Percentiles rank a stretch among this genome's conserved stretches.
Conservation (phyloP, 2,113 vertebrate species). For the Sylvicapra grimmia region DNA sequence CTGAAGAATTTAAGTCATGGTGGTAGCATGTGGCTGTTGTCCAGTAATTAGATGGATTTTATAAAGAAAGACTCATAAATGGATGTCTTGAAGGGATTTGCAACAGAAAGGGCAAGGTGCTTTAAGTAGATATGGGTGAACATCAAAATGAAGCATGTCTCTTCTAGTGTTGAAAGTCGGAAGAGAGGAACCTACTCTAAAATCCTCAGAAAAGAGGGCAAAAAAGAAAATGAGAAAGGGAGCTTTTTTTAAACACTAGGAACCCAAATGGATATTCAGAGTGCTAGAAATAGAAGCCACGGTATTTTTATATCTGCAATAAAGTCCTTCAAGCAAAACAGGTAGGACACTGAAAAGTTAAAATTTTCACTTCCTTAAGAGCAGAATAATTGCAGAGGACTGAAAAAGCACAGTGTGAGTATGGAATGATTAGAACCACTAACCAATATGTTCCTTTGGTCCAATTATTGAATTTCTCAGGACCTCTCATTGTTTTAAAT, state of each 20-base stretch:
- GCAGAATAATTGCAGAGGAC: not conserved
- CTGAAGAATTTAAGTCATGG: not conserved
- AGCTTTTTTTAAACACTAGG: not conserved
- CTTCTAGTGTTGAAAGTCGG: not conserved
- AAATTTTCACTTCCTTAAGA: not conserved
- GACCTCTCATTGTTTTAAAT: not conserved
- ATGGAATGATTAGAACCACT: not conserved
- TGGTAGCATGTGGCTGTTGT: not conserved
- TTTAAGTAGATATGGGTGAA: not conserved
- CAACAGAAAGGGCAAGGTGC: not conserved
- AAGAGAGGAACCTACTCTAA: not conserved
- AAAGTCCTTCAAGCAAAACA: not conserved
- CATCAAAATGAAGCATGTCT: not conserved
- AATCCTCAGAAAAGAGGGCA: not conserved
- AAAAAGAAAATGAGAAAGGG: not conserved
- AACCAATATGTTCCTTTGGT: not conserved
- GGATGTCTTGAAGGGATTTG: not conserved
- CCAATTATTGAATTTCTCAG: not conserved
- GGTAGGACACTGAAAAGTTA: not conserved
- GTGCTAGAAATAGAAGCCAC: not conserved
- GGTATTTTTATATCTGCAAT: not conserved
- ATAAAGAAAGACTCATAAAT: not conserved
- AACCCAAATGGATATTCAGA: not conserved
- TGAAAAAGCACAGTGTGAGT: not conserved
- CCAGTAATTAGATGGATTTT: not conserved